Conservation (phyloP, 1,140 invertebrate species). For the Drosophila grimshawi region DNA sequence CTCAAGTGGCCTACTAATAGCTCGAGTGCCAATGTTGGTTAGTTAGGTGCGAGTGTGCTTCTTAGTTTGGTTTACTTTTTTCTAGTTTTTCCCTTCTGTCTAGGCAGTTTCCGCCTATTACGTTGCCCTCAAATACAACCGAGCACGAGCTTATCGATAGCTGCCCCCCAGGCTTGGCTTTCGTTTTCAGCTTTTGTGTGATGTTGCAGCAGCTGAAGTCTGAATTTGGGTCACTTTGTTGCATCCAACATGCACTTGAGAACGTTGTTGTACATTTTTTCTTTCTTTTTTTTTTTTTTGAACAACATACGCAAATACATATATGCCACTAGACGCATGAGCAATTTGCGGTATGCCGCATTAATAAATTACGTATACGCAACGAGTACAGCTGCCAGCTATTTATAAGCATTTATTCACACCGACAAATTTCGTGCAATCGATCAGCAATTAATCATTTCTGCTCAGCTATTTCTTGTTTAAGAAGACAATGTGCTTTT, state of each 20-base stretch:
- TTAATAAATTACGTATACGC: slow-evolving; percentile 47
- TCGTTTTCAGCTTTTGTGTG: slow-evolving; percentile 46
- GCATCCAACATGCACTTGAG: slow-evolving; percentile 19
- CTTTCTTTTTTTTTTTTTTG: slow-evolving; percentile 4
- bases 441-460: background rate
- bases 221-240: slow-evolving; percentile 41
- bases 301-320: background rate
- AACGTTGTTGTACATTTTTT: background rate
- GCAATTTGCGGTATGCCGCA: slow-evolving; percentile 26
- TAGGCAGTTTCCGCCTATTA: slow-evolving; percentile 29
- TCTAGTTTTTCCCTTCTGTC: slow-evolving; percentile 4
- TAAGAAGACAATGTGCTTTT: too few relatives aligned
- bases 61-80: slow-evolving; percentile 18
- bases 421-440: background rate
- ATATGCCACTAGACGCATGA: slow-evolving; percentile 21
- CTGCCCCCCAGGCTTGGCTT: slow-evolving; percentile 18
- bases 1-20: slow-evolving; percentile 71
- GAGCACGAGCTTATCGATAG: slow-evolving; percentile 28
- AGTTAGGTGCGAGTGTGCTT: slow-evolving; percentile 32
- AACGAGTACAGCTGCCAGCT: slow-evolving; percentile 12
- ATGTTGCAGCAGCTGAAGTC: slow-evolving; percentile 1
- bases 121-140: slow-evolving; percentile 44
- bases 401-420: slow-evolving; percentile 19
- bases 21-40: slow-evolving; percentile 51
- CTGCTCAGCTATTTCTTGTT: background rate